Evolutionary conservation across 1,140 invertebrate species (phyloP), one percentile per base, ranked within the genome.

Genomic region (Stegodyphus mimosarum): DNA sequence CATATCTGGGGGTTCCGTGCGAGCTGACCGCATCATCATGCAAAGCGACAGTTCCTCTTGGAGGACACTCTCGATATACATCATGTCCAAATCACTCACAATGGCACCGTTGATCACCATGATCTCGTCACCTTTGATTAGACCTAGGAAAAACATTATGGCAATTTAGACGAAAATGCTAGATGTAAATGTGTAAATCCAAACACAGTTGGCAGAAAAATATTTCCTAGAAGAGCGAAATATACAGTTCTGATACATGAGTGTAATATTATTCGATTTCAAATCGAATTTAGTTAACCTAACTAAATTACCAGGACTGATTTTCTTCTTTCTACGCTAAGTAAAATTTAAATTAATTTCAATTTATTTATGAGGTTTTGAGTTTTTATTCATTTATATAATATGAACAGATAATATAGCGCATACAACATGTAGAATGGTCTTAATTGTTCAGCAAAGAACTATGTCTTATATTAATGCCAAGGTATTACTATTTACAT

Each of bases 21-120:
- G 93, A n/a, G 96, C 97, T 18, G 96, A 98, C 2, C 97, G 93
- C 94, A 99, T 97, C 95, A 98, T 99, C 94, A 99, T 96, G 91
- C 96, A 97, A 13, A 99, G 92, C 18, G 95, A 95, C 55, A 97
- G 93, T 89, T 98, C 97, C 91, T 99, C 97, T 91, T 98, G 96
- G 85, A 99, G 93, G 55, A 98, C 96, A 89, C 94, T 95, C 91
- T 99, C 98, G 89, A 99, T 93, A 92, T 98, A 99, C 95, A 99
- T 99, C 97, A 99, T 99, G 93, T 99, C 97, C 91, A 99, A 92
- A 91, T 99, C 97, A 87, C 96, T 97, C 69, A 99, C 97, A 89
- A 99, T 96, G 86, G 97, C 96, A 86, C 97, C 96, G 92, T 99
- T 99, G 91, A 99, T 98, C 88, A 99, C 97, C 94, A 99, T 97